Base-by-base conservation (phyloP, 2,797 vertebrate species). In the Nyctibius grandis region DNA sequence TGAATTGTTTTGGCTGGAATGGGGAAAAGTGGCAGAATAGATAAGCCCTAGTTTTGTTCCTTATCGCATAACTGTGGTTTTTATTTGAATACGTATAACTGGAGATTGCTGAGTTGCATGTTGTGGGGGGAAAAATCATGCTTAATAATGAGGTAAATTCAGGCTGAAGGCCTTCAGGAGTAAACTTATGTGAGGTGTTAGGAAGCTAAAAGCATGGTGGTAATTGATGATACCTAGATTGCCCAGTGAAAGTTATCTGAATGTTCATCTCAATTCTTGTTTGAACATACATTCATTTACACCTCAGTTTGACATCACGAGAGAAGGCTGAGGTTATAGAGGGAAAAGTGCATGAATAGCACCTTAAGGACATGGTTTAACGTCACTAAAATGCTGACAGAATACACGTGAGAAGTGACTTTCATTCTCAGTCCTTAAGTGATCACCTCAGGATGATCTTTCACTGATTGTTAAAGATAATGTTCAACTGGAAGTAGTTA, bases 1-100 rank as follows among this genome's bases (percentile, higher is more conserved):
- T 67, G 36, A 94, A 47, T 89, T 95, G 50, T 94, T 94, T 84
- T 87, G 85, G 56, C 51, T 89, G 51, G 77, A 70, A 95, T 36
- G 45, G 29, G 56, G 48, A 18, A 57, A 88, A 79, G 64, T 59
- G 65, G 69, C 83, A 60, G 74, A 44, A 29, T 0, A 91, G 88
- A 60, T 91, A 90, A 96, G 77, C 36, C 6, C 42, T 36, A 60
- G 40, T 50, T 90, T 85, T 90, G 70, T 88, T 93, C 79, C 59
- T 84, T 92, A 61, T 48, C 47, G 0, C 26, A 11, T 50, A 77
- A 53, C 7, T 26, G 33, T 34, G 36, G 11, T 40, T 81, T 91
- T 61, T 28, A 50, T 84, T 79, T 86, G 73, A 88, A 74, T 75
- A 7, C 4, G 3, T 75, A 2, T 78, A 89, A 8, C 22, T 22